Conservation (phyloP, 2,888 invertebrate species). For the Formica aserva region DNA sequence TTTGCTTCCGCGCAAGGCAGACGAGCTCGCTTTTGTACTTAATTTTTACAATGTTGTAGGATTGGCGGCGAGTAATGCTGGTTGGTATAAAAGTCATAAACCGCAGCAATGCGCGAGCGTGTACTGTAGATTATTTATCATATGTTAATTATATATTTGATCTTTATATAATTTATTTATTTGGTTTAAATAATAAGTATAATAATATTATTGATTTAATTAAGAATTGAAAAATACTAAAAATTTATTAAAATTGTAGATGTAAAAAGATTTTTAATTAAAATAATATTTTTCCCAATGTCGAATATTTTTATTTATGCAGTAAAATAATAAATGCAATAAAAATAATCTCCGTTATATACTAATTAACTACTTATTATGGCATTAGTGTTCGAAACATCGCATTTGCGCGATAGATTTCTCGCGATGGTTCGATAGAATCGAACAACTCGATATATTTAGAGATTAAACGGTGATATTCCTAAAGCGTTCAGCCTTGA, state of each 20-base stretch:
- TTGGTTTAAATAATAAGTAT: neutral
- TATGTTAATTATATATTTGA: neutral
- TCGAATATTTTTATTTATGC: neutral
- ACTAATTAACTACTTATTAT: neutral
- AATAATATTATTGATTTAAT: neutral
- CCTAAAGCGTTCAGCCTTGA: slow-evolving; percentile 1
- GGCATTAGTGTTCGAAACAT: neutral
- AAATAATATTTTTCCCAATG: neutral
- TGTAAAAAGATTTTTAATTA: neutral
- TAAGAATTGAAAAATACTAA: slow-evolving; percentile 2
- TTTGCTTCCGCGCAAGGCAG: slow-evolving; percentile 5
- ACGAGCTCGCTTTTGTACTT: slow-evolving; percentile 41
- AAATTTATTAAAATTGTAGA: neutral
- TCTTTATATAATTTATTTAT: neutral
- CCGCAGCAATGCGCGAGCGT: neutral
- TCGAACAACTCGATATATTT: slow-evolving; percentile 25
- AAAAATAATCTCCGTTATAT: neutral
- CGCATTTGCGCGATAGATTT: neutral
- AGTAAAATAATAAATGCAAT: neutral
- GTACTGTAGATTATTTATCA: slow-evolving; percentile 18
- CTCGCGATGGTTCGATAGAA: neutral
- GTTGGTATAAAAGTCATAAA: slow-evolving; percentile 20
- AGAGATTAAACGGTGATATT: slow-evolving; percentile 10
- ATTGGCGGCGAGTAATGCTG: slow-evolving; percentile 30
- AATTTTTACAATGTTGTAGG: slow-evolving; percentile 47